Base-by-base conservation (phyloP, 2,888 invertebrate genomes). In the Clivina fossor region DNA sequence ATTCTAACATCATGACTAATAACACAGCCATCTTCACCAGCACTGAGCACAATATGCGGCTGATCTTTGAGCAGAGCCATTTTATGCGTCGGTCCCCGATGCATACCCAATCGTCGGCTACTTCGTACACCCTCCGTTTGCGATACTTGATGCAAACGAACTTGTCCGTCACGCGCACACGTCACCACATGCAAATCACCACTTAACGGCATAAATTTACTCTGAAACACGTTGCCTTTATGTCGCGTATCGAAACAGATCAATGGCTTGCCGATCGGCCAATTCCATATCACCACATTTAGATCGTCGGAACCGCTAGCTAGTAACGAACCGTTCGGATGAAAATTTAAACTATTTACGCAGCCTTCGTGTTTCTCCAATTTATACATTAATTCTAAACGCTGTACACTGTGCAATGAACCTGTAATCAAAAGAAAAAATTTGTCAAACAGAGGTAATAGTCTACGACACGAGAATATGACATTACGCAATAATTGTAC, bases 291-390 rank as follows among this genome's bases (percentile, higher is more conserved):
- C 8, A 89, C 81, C 4, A 95, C 84, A 58, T 82, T 81, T 44
- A 86, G 82, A 76, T 97, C 96, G 75, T 97, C 96, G 0, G 95
- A 93, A 1, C 93, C 94, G 62, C 92, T 92, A 2, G 89, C 92
- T 58, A 96, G 74, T 37, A 90, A 76, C 35, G 84, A 81, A 2
- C 86, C 86, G 73, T 75, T 82, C 77, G 83, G 82, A 70, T 94
- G 94, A 73, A 96, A 96, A 75, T 92, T 88, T 53, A 96, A 80
- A 58, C 90, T 86, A 76, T 96, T 96, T 2, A 96, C 95, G 77
- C 95, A 95, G 58, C 94, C 94, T 64, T 77, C 79, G 72, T 96
- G 96, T 61, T 84, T 83, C 58, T 85, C 81, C 64, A 96, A 77
- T 66, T 83, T 82, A 65, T 86, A 84, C 72, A 88, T 81, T 40